Conservation (phyloP, 2,113 vertebrate genomes). For the Barbus barbus region DNA sequence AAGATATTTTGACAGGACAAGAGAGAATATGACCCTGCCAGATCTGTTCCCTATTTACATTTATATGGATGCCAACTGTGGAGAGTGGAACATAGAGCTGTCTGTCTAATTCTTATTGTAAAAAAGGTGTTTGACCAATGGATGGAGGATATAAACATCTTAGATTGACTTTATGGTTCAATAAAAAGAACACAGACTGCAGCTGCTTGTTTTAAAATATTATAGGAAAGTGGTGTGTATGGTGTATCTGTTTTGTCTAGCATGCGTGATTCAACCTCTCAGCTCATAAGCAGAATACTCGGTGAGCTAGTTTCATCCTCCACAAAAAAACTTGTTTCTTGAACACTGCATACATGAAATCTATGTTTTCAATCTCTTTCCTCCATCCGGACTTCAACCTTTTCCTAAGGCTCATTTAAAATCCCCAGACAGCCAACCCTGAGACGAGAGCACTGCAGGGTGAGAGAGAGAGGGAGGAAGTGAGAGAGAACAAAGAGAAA, state of each 20-base stretch:
- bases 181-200: not conserved
- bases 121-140: not conserved
- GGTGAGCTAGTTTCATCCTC: not conserved
- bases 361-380: not conserved
- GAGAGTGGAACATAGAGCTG: not conserved
- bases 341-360: not conserved
- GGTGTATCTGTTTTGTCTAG: not conserved
- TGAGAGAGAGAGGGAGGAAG: not conserved
- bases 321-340: not conserved
- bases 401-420: slow-evolving; percentile 19
- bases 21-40: no score
- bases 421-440: slow-evolving; percentile 6
- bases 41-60: no score
- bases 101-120: not conserved
- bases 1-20: no score
- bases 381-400: not conserved
- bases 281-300: not conserved
- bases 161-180: not conserved
- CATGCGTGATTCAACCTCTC: not conserved
- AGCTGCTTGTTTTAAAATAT: not conserved
- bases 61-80: no score
- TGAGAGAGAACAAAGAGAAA: not conserved
- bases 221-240: not conserved
- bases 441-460: not conserved
- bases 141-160: not conserved